Evolutionary conservation across 2,113 vertebrate species (phyloP), one percentile per base, ranked within the genome.

Genomic region (Numida meleagris): DNA sequence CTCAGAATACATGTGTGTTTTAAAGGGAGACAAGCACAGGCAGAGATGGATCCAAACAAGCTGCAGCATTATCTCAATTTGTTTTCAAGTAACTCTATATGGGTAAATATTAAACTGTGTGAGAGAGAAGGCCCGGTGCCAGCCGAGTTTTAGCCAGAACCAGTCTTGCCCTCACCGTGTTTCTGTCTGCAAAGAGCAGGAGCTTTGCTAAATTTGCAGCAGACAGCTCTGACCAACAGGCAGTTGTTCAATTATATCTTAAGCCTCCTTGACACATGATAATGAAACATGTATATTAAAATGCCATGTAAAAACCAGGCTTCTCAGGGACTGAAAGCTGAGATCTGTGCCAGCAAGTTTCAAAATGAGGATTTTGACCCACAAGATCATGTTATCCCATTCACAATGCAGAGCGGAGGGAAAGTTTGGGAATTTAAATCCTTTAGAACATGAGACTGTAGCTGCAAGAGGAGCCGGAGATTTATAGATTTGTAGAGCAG

Each of bases 201-300:
- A 94, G 55, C 40, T 73, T 88, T 97, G 55, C 91, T 92, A 95
- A 89, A 42, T 93, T 97, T 87, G 53, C 89, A 86, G 71, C 91
- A 91, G 93, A 96, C n/a, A 78, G 80, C 65, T 87, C 94, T 97
- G 94, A 97, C 86, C 90, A 88, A 74, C 16, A 92, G 94, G 86
- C 81, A 92, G 61, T 90, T 96, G 87, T 87, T 95, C 78, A 80
- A 76, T 95, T 94, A 31, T 86, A 90, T 91, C 96, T 86, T 91
- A 96, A 96, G 91, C 20, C 34, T 94, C 66, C 82, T 92, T 89
- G 95, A 86, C 93, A 94, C 74, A 93, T 51, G 76, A 89, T 95
- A 87, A 96, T 96, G 96, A 97, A 96, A 95, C 48, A 81, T 80
- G 31, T 93, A 43, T 95, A 93, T 97, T 96, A 94, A 96, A 96